Percentiles rank a stretch among this genome's conserved stretches.
These are phyloP conservation scores for Galaxea fascicularis DNA, from an alignment of 92 coral and sea anemone genomes.

Conservation along the genomic window DNA sequence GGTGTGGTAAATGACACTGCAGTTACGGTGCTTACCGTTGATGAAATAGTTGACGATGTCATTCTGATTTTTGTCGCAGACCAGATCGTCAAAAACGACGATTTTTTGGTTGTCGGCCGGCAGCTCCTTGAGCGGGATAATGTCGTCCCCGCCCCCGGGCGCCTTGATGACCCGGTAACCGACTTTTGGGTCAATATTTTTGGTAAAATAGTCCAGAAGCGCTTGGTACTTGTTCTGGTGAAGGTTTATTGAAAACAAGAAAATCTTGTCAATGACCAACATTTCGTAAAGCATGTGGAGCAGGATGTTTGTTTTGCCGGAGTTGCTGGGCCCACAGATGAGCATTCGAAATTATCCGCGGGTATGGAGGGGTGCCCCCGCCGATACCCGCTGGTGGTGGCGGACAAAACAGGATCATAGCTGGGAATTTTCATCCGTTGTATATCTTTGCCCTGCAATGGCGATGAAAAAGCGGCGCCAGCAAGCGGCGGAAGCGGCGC, in stretches of 20 bases:
- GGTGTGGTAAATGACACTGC: conserved; percentile 1
- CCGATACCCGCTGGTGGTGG: background rate
- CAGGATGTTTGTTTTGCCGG: conserved; percentile 19
- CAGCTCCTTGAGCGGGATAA: conserved; percentile 1
- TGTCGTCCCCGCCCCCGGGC: background rate
- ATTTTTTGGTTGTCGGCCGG: background rate
- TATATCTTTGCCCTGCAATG: no score
- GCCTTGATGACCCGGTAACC: background rate
- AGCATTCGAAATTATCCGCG: conserved; percentile 7
- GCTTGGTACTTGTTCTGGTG: conserved; percentile 14
- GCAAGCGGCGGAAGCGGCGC: background rate
- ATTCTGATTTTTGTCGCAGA: conserved; percentile 30
- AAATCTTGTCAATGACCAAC: conserved; percentile 13
- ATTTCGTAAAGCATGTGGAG: background rate
- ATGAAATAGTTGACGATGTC: conserved; percentile 5
- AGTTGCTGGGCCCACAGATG: conserved; percentile 16
- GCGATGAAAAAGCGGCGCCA: background rate
- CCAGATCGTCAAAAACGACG: conserved; percentile 16
- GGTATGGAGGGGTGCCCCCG: conserved; percentile 28
- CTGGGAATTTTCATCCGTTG: background rate
- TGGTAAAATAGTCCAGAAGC: background rate
- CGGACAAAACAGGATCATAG: background rate
- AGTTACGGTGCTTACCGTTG: background rate
- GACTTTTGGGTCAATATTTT: background rate
- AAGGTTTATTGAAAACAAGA: background rate